phyloP scores from a whole-genome alignment of 1,140 invertebrate species.

The Diorhabda sublineata region DNA sequence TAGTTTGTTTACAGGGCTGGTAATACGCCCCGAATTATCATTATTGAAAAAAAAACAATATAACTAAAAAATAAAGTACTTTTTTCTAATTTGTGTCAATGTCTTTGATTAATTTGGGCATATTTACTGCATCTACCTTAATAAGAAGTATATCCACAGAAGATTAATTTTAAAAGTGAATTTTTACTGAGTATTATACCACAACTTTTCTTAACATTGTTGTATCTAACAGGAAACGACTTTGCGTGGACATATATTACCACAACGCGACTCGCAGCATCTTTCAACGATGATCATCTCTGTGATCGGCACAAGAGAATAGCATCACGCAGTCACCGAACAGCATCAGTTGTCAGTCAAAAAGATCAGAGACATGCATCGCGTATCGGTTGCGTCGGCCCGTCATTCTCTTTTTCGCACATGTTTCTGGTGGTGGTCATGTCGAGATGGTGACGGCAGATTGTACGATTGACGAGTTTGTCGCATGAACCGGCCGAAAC shows the following conservation, averaged over 20 bases:
- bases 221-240: neutral
- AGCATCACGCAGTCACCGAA: neutral
- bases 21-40: no score
- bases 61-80: no score
- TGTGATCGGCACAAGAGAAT: neutral
- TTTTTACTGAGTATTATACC: no score
- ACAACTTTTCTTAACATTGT: neutral
- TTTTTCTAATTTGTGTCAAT: no score
- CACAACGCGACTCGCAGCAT: neutral
- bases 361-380: conserved; percentile 23
- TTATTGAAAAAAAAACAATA: no score
- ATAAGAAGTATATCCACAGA: no score
- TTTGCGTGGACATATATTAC: conserved; percentile 2
- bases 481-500: conserved; percentile 22
- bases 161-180: no score
- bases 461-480: conserved; percentile 39
- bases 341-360: conserved; percentile 29
- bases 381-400: conserved; percentile 12
- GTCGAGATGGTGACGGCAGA: conserved; percentile 40
- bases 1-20: no score
- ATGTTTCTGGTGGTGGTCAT: conserved; percentile 37
- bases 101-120: no score
- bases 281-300: conserved; percentile 2
- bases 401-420: conserved; percentile 30
- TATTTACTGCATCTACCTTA: no score